phyloP scores from a whole-genome alignment of 2,797 vertebrate genomes.

The Carapus acus region DNA sequence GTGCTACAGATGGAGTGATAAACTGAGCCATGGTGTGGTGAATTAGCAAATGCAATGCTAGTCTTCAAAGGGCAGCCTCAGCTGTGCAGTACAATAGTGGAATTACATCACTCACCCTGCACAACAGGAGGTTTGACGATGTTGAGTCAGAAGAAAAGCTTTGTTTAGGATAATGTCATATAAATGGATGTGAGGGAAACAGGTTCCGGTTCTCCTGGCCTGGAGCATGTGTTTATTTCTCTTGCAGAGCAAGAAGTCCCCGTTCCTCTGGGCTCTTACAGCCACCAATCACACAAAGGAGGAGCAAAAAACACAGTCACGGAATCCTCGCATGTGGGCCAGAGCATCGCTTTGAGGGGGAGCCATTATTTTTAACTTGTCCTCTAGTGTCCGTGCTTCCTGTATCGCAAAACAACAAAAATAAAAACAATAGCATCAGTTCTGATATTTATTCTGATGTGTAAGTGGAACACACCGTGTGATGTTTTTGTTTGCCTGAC shows the following conservation, averaged over 20 bases:
- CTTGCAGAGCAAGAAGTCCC: slow-evolving; percentile 22
- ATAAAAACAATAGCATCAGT: background rate
- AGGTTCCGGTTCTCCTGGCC: slow-evolving; percentile 8
- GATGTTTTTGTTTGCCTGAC: no score
- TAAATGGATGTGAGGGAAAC: slow-evolving; percentile 21
- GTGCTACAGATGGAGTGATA: no score
- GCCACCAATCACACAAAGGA: slow-evolving; percentile 22
- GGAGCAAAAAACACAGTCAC: slow-evolving; percentile 10
- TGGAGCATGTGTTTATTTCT: slow-evolving; percentile 9
- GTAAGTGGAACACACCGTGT: no score
- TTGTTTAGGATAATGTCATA: slow-evolving; percentile 12
- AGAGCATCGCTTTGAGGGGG: background rate
- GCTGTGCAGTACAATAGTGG: no score
- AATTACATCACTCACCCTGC: no score
- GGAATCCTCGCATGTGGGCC: slow-evolving; percentile 8
- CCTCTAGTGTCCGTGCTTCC: background rate
- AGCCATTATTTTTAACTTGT: background rate
- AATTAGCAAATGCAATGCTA: no score
- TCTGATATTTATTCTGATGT: no score
- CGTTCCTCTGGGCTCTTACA: slow-evolving; percentile 10
- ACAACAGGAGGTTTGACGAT: no score
- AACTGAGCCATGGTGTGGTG: no score
- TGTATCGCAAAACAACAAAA: background rate
- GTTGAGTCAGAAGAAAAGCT: no score
- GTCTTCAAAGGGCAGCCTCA: no score